Base-by-base conservation (phyloP, 2,113 vertebrate genomes). In the Dromas ardeola region DNA sequence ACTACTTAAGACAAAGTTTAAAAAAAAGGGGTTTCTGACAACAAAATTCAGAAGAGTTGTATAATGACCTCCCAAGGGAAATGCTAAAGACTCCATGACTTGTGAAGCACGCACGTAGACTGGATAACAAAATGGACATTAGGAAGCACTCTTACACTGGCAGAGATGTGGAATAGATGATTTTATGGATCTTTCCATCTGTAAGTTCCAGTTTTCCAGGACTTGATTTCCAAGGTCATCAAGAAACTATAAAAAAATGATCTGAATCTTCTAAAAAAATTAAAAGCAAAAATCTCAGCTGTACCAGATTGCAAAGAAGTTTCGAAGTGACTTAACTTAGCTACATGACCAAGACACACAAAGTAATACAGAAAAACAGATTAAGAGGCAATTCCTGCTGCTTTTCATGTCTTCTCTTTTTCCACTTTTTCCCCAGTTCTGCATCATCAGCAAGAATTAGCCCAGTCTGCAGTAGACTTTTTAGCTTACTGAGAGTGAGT, bases 201-300 rank as follows among this genome's bases (percentile, higher is more conserved):
- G 10, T 27, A 79, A 58, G 5, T 50, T 52, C 6, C 45, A n/a
- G 32, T 67, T 82, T 86, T 90, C 50, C 29, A 52, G 27, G 47
- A 79, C 15, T 11, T 22, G 49, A 84, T 92, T 65, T 83, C 80
- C 67, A 81, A 77, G 23, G 40, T 50, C 52, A 90, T 58, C 66
- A 86, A 94, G 71, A 95, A 95, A 88, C 59, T 83, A 59, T 30
- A 43, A 85, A 93, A 70, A 40, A 67, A 65, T 77, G 59, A 95
- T 89, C 89, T 95, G 84, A 76, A 77, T 95, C 61, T 72, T 58
- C 88, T 69, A 50, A 80, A 90, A 90, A 87, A 81, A 74, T 53
- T 61, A 86, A 72, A 90, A 95, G 72, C 38, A 79, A 88, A 96
- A 96, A 47, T 45, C 87, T 49, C 71, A 62, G 43, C 86, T 91